Evolutionary conservation across 1,140 invertebrate genomes (phyloP).

Genomic region (Paraescarpia echinospica): DNA sequence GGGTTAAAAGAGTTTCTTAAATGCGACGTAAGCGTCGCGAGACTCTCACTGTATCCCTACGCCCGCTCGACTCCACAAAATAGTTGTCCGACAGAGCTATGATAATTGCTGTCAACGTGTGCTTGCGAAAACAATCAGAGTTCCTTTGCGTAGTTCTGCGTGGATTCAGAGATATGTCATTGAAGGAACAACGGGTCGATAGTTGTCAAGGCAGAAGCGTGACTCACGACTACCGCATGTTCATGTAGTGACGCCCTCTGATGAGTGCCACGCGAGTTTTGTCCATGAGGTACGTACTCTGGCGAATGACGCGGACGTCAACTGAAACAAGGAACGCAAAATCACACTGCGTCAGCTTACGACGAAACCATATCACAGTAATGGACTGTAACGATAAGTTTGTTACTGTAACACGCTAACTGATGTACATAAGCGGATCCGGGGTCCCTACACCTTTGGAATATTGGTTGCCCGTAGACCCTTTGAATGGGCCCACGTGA

Average conservation of each 20-base stretch:
- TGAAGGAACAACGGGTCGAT: neutral
- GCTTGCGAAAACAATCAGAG: neutral
- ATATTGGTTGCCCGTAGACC: too few relatives aligned
- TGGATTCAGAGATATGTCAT: neutral
- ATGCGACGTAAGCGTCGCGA: neutral
- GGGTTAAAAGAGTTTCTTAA: neutral
- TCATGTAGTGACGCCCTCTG: conserved; percentile 11
- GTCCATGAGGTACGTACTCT: conserved; percentile 19
- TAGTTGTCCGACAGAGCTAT: neutral
- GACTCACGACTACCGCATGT: neutral
- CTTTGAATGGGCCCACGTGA: too few relatives aligned
- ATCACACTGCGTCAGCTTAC: neutral
- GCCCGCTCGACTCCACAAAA: too few relatives aligned
- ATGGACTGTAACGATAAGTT: too few relatives aligned
- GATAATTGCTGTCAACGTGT: neutral
- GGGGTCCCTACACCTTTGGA: too few relatives aligned
- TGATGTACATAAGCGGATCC: too few relatives aligned
- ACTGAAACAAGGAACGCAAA: conserved; percentile 11
- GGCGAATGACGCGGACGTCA: conserved; percentile 18
- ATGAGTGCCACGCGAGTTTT: conserved; percentile 17
- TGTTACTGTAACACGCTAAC: too few relatives aligned
- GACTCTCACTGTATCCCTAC: too few relatives aligned
- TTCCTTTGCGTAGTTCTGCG: neutral
- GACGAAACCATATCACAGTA: neutral
- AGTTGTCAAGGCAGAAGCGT: neutral